These are phyloP conservation scores for Enteromius argenteus DNA, from an alignment of 2,797 vertebrate species.

Conservation along the genomic window DNA sequence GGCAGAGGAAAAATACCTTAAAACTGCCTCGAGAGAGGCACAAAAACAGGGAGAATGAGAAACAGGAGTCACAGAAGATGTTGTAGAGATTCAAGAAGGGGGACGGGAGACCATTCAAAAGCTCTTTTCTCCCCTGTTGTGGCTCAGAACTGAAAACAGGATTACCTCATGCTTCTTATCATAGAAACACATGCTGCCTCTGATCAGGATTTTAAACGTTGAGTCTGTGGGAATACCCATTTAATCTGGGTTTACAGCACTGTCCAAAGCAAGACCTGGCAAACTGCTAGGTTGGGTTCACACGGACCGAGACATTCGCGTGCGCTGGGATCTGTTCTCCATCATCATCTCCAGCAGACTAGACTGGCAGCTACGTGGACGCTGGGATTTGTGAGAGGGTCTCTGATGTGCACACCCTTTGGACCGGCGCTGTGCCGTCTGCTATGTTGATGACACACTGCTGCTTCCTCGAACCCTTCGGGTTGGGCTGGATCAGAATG, in stretches of 20 bases:
- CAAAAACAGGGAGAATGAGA: slow-evolving; percentile 69
- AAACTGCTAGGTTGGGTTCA: slow-evolving; percentile 29
- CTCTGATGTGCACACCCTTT: slow-evolving; percentile 68
- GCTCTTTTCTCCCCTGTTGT: slow-evolving; percentile 61
- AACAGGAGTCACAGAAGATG: slow-evolving; percentile 69
- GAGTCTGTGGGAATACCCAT: slow-evolving; percentile 69
- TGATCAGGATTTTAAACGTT: slow-evolving; percentile 69
- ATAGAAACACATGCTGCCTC: slow-evolving; percentile 59
- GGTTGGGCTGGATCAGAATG: slow-evolving; percentile 68
- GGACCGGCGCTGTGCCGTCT: slow-evolving; percentile 56
- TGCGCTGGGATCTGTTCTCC: slow-evolving; percentile 30
- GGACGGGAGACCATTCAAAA: slow-evolving; percentile 63
- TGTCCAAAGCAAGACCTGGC: slow-evolving; percentile 34
- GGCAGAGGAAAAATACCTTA: slow-evolving; percentile 48
- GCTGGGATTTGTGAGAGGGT: slow-evolving; percentile 62
- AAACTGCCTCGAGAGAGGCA: slow-evolving; percentile 11
- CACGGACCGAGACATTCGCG: slow-evolving; percentile 4
- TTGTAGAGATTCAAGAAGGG: slow-evolving; percentile 68
- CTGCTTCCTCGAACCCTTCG: slow-evolving; percentile 71
- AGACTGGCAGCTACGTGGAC: slow-evolving; percentile 72
- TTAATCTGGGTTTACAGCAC: slow-evolving; percentile 69
- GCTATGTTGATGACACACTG: slow-evolving; percentile 75
- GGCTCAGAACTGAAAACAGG: slow-evolving; percentile 66
- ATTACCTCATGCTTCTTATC: slow-evolving; percentile 59
- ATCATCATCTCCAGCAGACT: slow-evolving; percentile 59